phyloP scores from a whole-genome alignment of 2,113 vertebrate genomes.

The Myodes glareolus region DNA sequence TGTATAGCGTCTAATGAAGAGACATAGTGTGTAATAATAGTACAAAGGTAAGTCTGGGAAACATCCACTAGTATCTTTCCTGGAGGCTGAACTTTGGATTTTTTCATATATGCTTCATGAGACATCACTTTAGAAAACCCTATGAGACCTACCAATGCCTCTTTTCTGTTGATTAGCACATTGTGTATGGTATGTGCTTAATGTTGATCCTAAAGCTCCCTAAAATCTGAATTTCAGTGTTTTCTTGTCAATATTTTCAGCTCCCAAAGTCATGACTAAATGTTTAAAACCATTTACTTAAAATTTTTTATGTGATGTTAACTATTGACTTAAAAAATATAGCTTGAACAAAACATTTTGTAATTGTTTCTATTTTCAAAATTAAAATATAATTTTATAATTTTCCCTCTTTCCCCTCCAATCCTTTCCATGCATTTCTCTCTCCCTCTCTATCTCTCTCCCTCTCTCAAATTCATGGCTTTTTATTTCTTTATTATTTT shows the following conservation, averaged over 20 bases:
- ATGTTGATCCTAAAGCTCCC: background rate
- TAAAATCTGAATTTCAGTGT: background rate
- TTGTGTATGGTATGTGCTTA: background rate
- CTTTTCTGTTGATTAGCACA: background rate
- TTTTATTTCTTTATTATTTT: background rate
- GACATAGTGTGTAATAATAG: background rate
- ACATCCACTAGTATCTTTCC: background rate
- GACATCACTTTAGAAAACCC: background rate
- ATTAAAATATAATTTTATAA: background rate
- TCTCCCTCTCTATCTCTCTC: background rate
- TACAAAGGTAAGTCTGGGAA: background rate
- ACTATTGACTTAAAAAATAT: constrained; percentile 37
- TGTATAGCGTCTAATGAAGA: background rate
- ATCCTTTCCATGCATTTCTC: background rate
- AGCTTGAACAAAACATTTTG: background rate
- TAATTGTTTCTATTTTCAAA: background rate
- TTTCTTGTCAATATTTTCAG: background rate
- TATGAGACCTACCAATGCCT: background rate
- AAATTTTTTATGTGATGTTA: background rate
- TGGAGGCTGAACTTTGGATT: background rate
- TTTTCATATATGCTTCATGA: background rate
- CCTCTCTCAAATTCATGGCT: background rate
- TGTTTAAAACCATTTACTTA: constrained; percentile 20
- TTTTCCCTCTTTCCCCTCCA: background rate
- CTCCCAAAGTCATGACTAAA: background rate